Percentiles rank a stretch among this genome's conserved stretches.
These are phyloP conservation scores for Xyrichtys novacula DNA, from an alignment of 2,797 vertebrate genomes.

Conservation along the genomic window DNA sequence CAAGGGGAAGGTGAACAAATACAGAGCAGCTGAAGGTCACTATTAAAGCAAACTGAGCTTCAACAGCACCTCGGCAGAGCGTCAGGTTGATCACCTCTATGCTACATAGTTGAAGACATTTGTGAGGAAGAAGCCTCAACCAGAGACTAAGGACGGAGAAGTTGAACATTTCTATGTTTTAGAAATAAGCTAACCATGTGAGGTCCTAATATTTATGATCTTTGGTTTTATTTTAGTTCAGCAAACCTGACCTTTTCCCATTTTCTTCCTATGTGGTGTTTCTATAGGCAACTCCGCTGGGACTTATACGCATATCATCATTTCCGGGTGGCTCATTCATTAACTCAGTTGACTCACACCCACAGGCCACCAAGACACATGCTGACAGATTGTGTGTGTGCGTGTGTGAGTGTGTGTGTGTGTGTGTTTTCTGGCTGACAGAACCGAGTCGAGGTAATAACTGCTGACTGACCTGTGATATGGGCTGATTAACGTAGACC, in stretches of 20 bases:
- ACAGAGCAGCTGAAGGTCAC: no score
- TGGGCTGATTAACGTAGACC: constrained; percentile 91
- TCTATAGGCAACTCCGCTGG: constrained; percentile 53
- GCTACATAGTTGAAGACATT: no score
- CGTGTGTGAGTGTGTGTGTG: constrained; percentile 15
- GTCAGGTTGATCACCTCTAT: no score
- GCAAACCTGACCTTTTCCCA: constrained; percentile 36
- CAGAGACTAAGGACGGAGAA: no score
- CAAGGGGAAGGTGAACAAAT: no score
- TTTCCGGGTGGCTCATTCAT: constrained; percentile 66
- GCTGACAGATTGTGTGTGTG: neutral
- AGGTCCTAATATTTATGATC: no score
- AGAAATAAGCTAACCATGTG: no score
- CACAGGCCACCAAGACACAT: constrained; percentile 21
- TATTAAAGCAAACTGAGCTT: no score
- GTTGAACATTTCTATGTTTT: no score
- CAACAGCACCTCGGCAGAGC: no score
- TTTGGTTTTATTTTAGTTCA: no score
- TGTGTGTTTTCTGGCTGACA: constrained; percentile 9
- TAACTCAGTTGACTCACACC: constrained; percentile 68
- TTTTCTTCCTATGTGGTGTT: constrained; percentile 38
- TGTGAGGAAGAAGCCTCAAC: no score
- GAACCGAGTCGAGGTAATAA: constrained; percentile 19
- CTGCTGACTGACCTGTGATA: constrained; percentile 86
- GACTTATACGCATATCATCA: constrained; percentile 40